Conservation (phyloP, 2,113 vertebrate genomes). For the Gymnarchus niloticus region DNA sequence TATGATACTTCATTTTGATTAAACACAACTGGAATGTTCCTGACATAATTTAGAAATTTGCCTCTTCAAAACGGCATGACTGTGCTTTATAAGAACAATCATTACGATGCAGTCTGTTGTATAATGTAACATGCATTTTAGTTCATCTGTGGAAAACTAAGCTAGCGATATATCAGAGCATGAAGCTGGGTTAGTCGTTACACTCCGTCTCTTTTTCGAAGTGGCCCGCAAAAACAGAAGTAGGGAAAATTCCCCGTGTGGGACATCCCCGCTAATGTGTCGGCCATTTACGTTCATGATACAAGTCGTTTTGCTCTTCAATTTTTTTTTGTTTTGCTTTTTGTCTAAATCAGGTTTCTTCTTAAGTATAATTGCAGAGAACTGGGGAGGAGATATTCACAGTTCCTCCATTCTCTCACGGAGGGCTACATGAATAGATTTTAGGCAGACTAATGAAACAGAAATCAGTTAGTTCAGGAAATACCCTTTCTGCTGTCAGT, state of each 20-base stretch:
- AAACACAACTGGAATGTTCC: not conserved
- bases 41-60: constrained; percentile 1
- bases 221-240: constrained; percentile 5
- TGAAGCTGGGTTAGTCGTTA: not conserved
- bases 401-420: not conserved
- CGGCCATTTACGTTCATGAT: not conserved
- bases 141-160: not conserved
- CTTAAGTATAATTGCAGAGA: not conserved
- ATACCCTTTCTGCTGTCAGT: not conserved
- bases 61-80: not conserved
- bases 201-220: not conserved
- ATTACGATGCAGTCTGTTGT: no score
- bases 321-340: not conserved
- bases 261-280: not conserved
- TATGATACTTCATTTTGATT: not conserved
- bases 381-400: not conserved
- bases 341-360: not conserved
- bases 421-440: not conserved
- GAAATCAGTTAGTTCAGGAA: constrained; percentile 11
- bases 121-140: not conserved
- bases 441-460: not conserved
- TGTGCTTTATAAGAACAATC: not conserved
- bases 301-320: not conserved
- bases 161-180: not conserved
- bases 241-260: not conserved